Percentiles rank a stretch among this genome's conserved stretches.
These are phyloP conservation scores for Sterna hirundo DNA, from an alignment of 2,113 vertebrate species.

Conservation along the genomic window DNA sequence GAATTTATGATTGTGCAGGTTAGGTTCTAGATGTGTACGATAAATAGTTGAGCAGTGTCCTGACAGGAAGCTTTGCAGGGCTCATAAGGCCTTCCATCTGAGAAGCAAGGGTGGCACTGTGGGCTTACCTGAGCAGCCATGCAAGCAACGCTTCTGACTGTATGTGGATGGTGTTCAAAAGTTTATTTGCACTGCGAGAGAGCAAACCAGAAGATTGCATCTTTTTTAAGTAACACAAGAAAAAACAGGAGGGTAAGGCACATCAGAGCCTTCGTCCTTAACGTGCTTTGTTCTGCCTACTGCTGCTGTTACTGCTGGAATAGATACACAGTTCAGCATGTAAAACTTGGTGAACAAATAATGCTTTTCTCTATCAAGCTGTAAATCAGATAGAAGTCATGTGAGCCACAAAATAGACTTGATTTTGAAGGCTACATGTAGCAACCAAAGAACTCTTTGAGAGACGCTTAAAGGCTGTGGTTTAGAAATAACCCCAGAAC, in stretches of 20 bases:
- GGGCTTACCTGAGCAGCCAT: not conserved
- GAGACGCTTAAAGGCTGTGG: not conserved
- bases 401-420: not conserved
- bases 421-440: not conserved
- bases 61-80: not conserved
- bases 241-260: not conserved
- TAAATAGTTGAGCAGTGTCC: not conserved
- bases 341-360: not conserved
- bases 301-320: not conserved
- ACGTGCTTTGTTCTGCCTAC: not conserved
- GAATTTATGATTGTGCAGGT: not conserved
- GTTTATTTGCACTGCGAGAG: not conserved
- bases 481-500: not conserved
- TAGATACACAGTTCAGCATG: not conserved
- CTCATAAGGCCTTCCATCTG: not conserved
- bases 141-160: not conserved
- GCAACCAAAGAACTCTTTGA: not conserved
- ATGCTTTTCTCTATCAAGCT: not conserved
- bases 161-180: not conserved
- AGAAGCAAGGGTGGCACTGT: not conserved
- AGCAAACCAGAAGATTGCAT: not conserved
- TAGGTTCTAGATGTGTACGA: fast-evolving
- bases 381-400: not conserved
- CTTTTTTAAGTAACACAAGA: not conserved
- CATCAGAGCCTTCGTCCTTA: not conserved